These are phyloP conservation scores for Drosophila anomelani DNA, from an alignment of 2,888 invertebrate species.

Conservation along the genomic window DNA sequence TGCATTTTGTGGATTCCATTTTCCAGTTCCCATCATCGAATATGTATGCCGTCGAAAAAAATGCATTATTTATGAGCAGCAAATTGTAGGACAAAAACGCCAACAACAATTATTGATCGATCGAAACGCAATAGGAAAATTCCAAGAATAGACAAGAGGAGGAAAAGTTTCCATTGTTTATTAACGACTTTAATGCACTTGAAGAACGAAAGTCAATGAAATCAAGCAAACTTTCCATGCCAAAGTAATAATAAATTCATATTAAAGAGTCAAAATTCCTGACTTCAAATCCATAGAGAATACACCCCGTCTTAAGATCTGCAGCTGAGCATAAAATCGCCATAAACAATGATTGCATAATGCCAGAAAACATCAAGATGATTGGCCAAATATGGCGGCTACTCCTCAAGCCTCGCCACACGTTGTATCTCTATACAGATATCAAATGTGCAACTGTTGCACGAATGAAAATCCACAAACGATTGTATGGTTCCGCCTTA, in stretches of 20 bases:
- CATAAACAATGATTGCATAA: slow-evolving; percentile 58
- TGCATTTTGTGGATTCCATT: slow-evolving; percentile 33
- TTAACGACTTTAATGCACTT: slow-evolving; percentile 5
- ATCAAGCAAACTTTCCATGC: neutral
- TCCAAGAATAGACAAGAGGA: slow-evolving; percentile 18
- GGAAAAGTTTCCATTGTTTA: neutral
- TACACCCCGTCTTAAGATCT: neutral
- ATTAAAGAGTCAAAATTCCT: neutral
- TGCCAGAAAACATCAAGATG: slow-evolving; percentile 49
- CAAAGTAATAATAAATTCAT: neutral
- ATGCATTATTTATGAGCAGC: slow-evolving; percentile 62
- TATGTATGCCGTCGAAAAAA: slow-evolving; percentile 36
- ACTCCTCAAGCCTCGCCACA: slow-evolving; percentile 16
- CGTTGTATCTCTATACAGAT: slow-evolving; percentile 30
- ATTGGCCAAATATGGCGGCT: slow-evolving; percentile 60
- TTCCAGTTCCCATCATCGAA: slow-evolving; percentile 33
- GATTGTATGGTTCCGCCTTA: slow-evolving; percentile 71
- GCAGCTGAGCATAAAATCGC: slow-evolving; percentile 1
- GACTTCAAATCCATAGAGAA: neutral
- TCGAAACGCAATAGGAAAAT: slow-evolving; percentile 41
- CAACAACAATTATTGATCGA: slow-evolving; percentile 56
- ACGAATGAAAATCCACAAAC: slow-evolving; percentile 51
- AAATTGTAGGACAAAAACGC: slow-evolving; percentile 30
- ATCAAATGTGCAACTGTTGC: slow-evolving; percentile 58
- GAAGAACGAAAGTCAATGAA: neutral